Conservation (phyloP, 2,888 invertebrate genomes). For the Synergus umbraculus region DNA sequence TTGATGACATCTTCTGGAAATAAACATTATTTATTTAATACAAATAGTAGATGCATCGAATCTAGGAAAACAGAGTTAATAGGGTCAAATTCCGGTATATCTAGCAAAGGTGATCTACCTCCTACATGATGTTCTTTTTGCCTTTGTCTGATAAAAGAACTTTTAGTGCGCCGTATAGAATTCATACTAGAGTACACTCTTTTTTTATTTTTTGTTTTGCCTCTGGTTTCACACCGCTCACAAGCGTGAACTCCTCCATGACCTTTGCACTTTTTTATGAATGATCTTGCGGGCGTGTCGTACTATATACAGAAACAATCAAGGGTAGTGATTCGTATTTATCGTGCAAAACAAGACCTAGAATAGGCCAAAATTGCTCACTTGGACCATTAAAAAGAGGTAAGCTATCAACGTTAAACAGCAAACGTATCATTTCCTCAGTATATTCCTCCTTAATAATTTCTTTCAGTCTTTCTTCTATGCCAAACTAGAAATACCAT, state of each 20-base stretch:
- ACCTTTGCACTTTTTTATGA: constrained; percentile 41
- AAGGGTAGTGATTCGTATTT: constrained; percentile 48
- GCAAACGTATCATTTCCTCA: no score
- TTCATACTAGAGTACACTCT: neutral
- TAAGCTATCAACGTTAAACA: constrained; percentile 50
- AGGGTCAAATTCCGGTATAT: neutral
- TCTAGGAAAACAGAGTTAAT: neutral
- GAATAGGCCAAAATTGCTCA: constrained; percentile 46
- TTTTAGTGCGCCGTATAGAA: neutral
- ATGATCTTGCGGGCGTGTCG: constrained; percentile 51
- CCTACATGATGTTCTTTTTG: neutral
- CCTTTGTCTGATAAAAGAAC: neutral
- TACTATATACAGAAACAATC: constrained; percentile 46
- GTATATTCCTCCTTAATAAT: neutral
- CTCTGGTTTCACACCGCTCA: neutral
- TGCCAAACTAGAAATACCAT: constrained; percentile 4
- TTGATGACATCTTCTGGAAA: no score
- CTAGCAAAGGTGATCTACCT: neutral
- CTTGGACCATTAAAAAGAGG: no score
- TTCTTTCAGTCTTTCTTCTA: neutral
- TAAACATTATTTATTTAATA: no score
- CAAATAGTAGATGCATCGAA: neutral
- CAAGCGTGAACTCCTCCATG: neutral
- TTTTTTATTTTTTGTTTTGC: neutral
- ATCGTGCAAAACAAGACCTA: constrained; percentile 35